A percentile compares a stretch with the other conserved stretches of the same genome.
Evolutionary conservation across 2,888 invertebrate species (phyloP).

Genomic region (Eledona agricola): DNA sequence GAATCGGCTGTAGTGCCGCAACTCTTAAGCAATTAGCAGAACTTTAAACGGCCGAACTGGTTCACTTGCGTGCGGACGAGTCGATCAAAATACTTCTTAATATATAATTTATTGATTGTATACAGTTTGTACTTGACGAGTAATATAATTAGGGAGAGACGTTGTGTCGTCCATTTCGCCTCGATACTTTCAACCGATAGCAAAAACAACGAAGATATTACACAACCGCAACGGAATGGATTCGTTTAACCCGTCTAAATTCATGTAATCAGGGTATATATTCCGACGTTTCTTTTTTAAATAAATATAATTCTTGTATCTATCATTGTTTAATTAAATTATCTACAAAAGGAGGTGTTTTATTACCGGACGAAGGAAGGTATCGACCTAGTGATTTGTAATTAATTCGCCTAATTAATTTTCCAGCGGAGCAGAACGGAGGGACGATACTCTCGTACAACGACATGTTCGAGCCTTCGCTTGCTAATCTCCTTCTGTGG

Average conservation of each 20-base stretch:
- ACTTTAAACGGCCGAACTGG: no score
- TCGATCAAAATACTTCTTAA: slow-evolving; percentile 21
- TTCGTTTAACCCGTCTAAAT: slow-evolving; percentile 29
- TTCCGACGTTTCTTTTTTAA: slow-evolving; percentile 52
- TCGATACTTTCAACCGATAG: slow-evolving; percentile 2
- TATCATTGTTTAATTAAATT: slow-evolving; percentile 50
- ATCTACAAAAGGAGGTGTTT: slow-evolving; percentile 31
- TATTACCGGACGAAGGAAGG: no score
- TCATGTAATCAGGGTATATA: slow-evolving; percentile 56
- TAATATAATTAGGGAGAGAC: slow-evolving; percentile 9
- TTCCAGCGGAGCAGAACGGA: slow-evolving; percentile 45
- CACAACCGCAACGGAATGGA: not conserved
- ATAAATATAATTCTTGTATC: slow-evolving; percentile 48
- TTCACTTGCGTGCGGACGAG: no score
- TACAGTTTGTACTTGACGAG: slow-evolving; percentile 28
- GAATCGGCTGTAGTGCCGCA: no score
- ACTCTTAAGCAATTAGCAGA: no score
- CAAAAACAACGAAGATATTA: slow-evolving; percentile 1
- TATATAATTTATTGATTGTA: slow-evolving; percentile 26
- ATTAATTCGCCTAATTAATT: no score
- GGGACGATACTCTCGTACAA: slow-evolving; percentile 73
- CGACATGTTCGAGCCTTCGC: slow-evolving; percentile 80
- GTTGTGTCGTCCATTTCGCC: slow-evolving; percentile 21
- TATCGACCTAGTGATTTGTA: no score
- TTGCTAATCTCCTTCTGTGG: slow-evolving; percentile 78